phyloP scores from a whole-genome alignment of 2,797 vertebrate genomes.

The Bufotes viridis region DNA sequence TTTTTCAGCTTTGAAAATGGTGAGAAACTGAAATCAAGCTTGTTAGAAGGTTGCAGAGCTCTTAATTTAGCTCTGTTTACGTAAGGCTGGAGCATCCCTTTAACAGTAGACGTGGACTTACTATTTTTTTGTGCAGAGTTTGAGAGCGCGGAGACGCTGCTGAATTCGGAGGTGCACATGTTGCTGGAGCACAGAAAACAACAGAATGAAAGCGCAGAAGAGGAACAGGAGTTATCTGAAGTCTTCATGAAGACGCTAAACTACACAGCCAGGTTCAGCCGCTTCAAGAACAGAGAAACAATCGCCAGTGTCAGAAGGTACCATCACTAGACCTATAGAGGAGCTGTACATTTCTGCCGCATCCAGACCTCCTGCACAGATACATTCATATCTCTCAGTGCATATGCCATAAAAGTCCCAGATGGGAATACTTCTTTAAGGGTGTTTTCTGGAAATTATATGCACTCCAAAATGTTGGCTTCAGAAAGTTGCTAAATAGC shows the following conservation, averaged over 20 bases:
- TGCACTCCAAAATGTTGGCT: too few relatives aligned
- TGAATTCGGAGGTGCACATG: slow-evolving; percentile 97
- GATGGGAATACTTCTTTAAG: too few relatives aligned
- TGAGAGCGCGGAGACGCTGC: slow-evolving; percentile 89
- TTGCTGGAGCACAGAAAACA: slow-evolving; percentile 94
- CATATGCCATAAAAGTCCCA: too few relatives aligned
- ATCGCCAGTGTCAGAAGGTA: slow-evolving; percentile 94
- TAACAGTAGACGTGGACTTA: background rate
- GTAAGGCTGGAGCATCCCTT: background rate
- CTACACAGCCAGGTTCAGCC: slow-evolving; percentile 93
- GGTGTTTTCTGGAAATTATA: too few relatives aligned
- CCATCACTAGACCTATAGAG: slow-evolving; percentile 12
- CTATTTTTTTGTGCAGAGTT: slow-evolving; percentile 78
- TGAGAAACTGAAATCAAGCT: too few relatives aligned
- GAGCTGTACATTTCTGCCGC: background rate
- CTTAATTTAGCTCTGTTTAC: background rate
- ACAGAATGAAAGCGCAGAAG: slow-evolving; percentile 95
- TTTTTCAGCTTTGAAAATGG: too few relatives aligned
- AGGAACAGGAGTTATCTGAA: slow-evolving; percentile 94
- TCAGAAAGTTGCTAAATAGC: too few relatives aligned
- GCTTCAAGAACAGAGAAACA: slow-evolving; percentile 96
- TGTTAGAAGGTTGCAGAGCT: too few relatives aligned
- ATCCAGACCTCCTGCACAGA: background rate
- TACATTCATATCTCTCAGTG: too few relatives aligned
- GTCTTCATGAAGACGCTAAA: slow-evolving; percentile 98